Base-by-base conservation (phyloP, 2,888 invertebrate genomes). In the Cordilura impudica region DNA sequence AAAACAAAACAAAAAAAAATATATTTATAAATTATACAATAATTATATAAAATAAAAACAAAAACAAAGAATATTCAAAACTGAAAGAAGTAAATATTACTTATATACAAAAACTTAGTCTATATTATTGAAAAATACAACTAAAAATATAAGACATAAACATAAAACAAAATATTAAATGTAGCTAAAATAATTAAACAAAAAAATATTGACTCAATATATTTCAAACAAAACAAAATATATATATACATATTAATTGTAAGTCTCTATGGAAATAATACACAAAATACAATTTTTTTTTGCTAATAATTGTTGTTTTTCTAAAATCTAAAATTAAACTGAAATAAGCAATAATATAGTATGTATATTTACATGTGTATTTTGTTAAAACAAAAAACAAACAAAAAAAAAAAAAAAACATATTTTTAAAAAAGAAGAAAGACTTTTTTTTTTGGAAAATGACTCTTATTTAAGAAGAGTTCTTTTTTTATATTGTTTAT, bases 321-420 rank as follows among this genome's bases (percentile, higher is more conserved):
- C 47, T 54, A 45, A 56, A 54, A 43, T 19, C 61, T 31, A 49
- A 70, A 76, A 60, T 26, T 53, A n/a, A 78, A 74, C 53, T 69
- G 71, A 75, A 71, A 63, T 61, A 79, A 75, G 79, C 74, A 79
- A 74, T 75, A 71, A 77, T 66, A 77, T 77, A 74, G 70, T 58
- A 69, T 49, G 56, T 69, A 79, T 74, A 73, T 67, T 66, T 78
- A 78, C 56, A 78, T 74, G 74, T 79, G 75, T 79, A 79, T 79
- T 72, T 66, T 72, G 71, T 75, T 75, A 72, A 51, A 54, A 78
- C 58, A 66, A 74, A 58, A 54, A 61, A 67, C 18, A 12, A 29
- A 75, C 35, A 21, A 23, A 74, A 72, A 51, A 47, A 61, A 65
- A 66, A 58, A 18, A 56, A 56, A 67, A 47, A 29, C 61, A 72